phyloP scores from a whole-genome alignment of 2,888 invertebrate species.

The Dexiosoma caninum region DNA sequence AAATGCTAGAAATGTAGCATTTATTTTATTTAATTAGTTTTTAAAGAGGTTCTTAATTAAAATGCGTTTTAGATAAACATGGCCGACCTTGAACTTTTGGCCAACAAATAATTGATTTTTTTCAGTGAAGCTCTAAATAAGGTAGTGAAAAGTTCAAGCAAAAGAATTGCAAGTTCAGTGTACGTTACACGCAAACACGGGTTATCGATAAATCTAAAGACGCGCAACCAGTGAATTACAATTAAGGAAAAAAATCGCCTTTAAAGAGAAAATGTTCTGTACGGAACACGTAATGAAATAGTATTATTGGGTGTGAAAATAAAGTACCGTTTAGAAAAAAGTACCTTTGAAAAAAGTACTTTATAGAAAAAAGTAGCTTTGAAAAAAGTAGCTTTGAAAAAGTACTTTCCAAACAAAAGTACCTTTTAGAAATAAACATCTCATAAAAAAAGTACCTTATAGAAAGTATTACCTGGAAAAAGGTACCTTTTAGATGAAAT shows the following conservation, averaged over 20 bases:
- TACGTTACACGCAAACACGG: no score
- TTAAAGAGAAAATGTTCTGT: no score
- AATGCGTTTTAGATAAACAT: constrained; percentile 3
- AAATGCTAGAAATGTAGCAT: background rate
- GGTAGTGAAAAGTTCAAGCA: background rate
- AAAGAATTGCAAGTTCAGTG: background rate
- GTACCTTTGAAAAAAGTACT: background rate
- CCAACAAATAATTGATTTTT: background rate
- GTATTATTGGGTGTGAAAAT: no score
- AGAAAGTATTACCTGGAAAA: background rate
- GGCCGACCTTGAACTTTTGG: constrained; percentile 6
- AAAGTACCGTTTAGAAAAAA: no score
- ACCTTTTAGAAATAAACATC: background rate
- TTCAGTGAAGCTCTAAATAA: background rate
- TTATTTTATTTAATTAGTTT: background rate
- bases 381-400: background rate
- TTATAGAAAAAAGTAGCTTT: background rate
- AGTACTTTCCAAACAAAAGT: background rate
- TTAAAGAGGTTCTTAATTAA: constrained; percentile 6
- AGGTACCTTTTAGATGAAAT: background rate
- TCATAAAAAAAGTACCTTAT: background rate
- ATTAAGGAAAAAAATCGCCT: no score
- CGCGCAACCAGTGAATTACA: no score
- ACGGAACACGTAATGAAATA: no score
- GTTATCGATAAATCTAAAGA: no score